These are phyloP conservation scores for Hanleya hanleyi DNA, from an alignment of 2,888 invertebrate genomes.

Conservation along the genomic window DNA sequence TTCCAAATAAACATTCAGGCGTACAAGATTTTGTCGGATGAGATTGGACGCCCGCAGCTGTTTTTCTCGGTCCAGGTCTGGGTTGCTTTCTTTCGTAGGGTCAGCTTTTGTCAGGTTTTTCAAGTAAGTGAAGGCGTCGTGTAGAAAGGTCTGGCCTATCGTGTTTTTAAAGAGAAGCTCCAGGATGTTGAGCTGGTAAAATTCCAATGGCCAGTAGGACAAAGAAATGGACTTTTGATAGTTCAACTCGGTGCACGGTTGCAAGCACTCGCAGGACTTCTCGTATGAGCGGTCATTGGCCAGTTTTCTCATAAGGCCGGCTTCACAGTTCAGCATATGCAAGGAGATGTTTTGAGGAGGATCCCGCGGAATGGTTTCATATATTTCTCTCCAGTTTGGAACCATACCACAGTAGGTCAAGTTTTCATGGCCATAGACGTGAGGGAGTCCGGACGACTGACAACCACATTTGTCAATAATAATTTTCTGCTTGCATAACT, in stretches of 20 bases:
- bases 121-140: slow-evolving; percentile 53
- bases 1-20: slow-evolving; percentile 66
- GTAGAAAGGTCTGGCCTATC: slow-evolving; percentile 52
- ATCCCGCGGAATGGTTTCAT: slow-evolving; percentile 21
- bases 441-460: slow-evolving; percentile 61
- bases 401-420: slow-evolving; percentile 60
- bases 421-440: slow-evolving; percentile 37
- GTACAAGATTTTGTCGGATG: slow-evolving; percentile 63
- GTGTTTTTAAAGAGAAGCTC: slow-evolving; percentile 48
- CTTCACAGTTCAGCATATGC: slow-evolving; percentile 52
- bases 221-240: slow-evolving; percentile 65
- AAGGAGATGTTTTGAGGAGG: slow-evolving; percentile 24
- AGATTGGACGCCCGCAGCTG: slow-evolving; percentile 51
- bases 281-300: slow-evolving; percentile 63
- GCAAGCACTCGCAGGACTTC: slow-evolving; percentile 54
- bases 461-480: slow-evolving; percentile 60
- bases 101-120: slow-evolving; percentile 32
- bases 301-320: slow-evolving; percentile 47
- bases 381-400: slow-evolving; percentile 48
- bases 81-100: slow-evolving; percentile 24
- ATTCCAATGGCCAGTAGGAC: slow-evolving; percentile 67
- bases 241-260: slow-evolving; percentile 60
- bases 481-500: slow-evolving; percentile 62
- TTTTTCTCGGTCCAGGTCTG: slow-evolving; percentile 14
- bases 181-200: slow-evolving; percentile 59